Conservation (phyloP, 2,797 vertebrate genomes). For the Hyperoplus lanceolatus region DNA sequence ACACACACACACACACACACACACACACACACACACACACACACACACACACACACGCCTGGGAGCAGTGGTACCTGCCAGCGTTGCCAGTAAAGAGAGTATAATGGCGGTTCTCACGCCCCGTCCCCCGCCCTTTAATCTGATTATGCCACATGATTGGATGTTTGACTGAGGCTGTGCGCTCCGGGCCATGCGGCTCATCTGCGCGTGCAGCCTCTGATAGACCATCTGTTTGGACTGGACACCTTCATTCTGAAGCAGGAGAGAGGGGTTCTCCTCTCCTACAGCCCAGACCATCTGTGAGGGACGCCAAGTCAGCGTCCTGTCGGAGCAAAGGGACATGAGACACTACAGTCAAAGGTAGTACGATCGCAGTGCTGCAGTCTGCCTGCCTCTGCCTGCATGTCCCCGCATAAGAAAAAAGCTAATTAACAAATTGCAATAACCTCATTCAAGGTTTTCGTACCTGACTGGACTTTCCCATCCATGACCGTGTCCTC, state of each 20-base stretch:
- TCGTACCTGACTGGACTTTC: constrained; percentile 27
- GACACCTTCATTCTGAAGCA: constrained; percentile 7
- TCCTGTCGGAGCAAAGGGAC: not conserved
- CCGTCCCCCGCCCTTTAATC: constrained; percentile 60
- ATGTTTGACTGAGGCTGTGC: constrained; percentile 50
- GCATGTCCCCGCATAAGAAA: constrained; percentile 6
- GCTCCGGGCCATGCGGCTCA: constrained; percentile 40
- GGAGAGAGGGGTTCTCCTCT: constrained; percentile 11
- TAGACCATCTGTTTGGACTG: constrained; percentile 50
- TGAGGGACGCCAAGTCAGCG: not conserved
- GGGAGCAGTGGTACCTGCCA: constrained; percentile 61
- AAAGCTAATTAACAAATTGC: constrained; percentile 38
- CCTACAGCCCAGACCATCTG: constrained; percentile 42
- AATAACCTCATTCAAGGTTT: constrained; percentile 34
- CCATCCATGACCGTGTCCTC: constrained; percentile 33
- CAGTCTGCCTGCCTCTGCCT: not conserved
- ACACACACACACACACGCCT: constrained; percentile 20
- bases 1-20: too few species aligned
- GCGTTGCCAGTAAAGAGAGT: constrained; percentile 68
- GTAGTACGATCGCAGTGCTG: not conserved
- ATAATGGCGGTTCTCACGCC: constrained; percentile 68
- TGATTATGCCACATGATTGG: constrained; percentile 83
- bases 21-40: not conserved
- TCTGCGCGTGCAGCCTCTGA: constrained; percentile 29
- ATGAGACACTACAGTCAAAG: constrained; percentile 11